Conservation (phyloP, 2,797 vertebrate species). For the Cossypha dichroa region DNA sequence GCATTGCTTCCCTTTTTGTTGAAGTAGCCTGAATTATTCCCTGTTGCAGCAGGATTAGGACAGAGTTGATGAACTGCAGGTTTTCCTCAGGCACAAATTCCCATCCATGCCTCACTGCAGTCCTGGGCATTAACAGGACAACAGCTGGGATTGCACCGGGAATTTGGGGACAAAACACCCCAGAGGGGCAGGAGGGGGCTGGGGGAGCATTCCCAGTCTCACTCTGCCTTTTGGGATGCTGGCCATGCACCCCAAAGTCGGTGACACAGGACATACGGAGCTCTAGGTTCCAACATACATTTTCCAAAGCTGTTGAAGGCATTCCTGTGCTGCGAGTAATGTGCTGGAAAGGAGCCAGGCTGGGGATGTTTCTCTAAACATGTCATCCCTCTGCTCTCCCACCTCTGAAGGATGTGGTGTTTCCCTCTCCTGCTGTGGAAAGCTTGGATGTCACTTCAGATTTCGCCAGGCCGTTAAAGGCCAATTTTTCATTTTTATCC, state of each 20-base stretch:
- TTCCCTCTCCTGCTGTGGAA: background rate
- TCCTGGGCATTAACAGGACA: too few relatives aligned
- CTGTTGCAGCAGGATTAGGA: background rate
- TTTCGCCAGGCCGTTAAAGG: background rate
- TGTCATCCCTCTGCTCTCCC: background rate
- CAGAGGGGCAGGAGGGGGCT: background rate
- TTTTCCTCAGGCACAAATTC: background rate
- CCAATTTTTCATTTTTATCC: background rate
- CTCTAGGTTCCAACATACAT: background rate
- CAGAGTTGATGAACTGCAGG: background rate
- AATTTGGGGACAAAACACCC: background rate
- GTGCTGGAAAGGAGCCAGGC: slow-evolving; percentile 33
- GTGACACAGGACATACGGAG: slow-evolving; percentile 27
- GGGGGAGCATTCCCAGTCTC: rapidly evolving
- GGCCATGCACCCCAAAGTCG: background rate
- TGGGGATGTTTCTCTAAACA: slow-evolving; percentile 36
- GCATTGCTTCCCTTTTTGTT: background rate
- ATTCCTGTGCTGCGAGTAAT: slow-evolving; percentile 31
- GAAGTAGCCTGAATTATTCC: background rate
- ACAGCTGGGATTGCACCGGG: background rate
- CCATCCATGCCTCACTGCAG: rapidly evolving
- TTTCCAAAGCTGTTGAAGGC: background rate
- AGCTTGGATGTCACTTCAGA: background rate
- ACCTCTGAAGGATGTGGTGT: slow-evolving; percentile 9
- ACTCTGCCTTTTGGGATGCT: background rate